Evolutionary conservation across 1,140 invertebrate genomes (phyloP).

Genomic region (Lepidurus apus): DNA sequence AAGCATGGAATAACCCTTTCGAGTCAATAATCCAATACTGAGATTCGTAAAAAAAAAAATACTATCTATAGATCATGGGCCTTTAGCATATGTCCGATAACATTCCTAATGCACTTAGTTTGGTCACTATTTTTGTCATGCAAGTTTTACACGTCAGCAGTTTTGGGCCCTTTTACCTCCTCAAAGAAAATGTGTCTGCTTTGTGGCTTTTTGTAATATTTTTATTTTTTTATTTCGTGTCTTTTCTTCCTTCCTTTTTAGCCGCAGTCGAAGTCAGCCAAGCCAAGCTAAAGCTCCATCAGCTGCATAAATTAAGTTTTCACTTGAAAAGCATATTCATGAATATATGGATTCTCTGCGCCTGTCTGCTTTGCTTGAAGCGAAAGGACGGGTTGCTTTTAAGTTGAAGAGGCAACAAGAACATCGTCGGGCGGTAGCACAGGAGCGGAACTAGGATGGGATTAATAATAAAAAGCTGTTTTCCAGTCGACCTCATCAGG

Average conservation of each 20-base stretch:
- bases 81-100: too few relatives aligned
- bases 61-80: too few relatives aligned
- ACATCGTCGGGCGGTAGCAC: not conserved
- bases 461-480: constrained; percentile 14
- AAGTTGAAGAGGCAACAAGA: constrained; percentile 3
- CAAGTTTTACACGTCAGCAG: too few relatives aligned
- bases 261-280: not conserved
- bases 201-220: too few relatives aligned
- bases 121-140: too few relatives aligned
- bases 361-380: not conserved
- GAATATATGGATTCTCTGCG: constrained; percentile 6
- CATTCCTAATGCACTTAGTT: too few relatives aligned
- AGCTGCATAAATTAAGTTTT: constrained; percentile 16
- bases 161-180: too few relatives aligned
- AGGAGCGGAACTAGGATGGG: constrained; percentile 12
- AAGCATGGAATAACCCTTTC: too few relatives aligned
- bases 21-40: too few relatives aligned
- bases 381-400: not conserved
- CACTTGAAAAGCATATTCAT: constrained; percentile 8
- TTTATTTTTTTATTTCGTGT: not conserved
- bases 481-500: not conserved
- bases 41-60: too few relatives aligned
- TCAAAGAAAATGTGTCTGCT: too few relatives aligned
- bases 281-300: not conserved
- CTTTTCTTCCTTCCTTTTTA: not conserved